Base-by-base conservation (phyloP, 2,797 vertebrate genomes). In the Neosilurus hyrtlii region DNA sequence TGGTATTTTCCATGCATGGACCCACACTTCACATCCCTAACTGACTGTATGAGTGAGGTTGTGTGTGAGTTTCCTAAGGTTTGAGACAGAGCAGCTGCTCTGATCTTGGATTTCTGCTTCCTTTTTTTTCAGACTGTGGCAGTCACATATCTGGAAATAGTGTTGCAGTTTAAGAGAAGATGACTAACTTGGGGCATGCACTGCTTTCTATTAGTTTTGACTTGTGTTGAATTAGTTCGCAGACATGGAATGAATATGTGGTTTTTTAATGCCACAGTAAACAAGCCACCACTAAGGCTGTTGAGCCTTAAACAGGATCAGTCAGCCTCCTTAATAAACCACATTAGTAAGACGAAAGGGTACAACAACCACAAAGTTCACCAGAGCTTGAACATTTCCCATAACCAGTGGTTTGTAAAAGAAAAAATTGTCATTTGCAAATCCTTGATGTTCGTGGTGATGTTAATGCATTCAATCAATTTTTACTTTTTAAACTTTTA, bases 11-110 rank as follows among this genome's bases (percentile, higher is more conserved):
- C 49, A 5, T 73, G 56, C 49, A 30, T 72, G 52, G 74, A 72
- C 35, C 74, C 71, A 68, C 52, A 73, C 83, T 71, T 81, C 54
- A 68, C 68, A 80, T 84, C 62, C 37, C 75, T 81, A 80, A 76
- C 49, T 84, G 54, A 80, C 62, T 80, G 24, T 24, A 20, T 59
- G 62, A 80, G 54, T 66, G 54, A 68, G 83, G 70, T 30, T 16
- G 62, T 56, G 61, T 75, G 66, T 74, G 51, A 67, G 30, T 79
- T 79, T 72, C 24, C 18, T 65, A 30, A 24, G 67, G 26, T 56
- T 73, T 72, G 61, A 75, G 37, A 57, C 9, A 15, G n/a, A 84
- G 83, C 52, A 84, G 71, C 56, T 68, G 62, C 37, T n/a, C 14
- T 24, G 43, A n/a, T 30, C 2, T 49, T 79, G 18, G 30, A n/a